phyloP scores from a whole-genome alignment of 2,797 vertebrate genomes.

The Melanotaenia boesemani region DNA sequence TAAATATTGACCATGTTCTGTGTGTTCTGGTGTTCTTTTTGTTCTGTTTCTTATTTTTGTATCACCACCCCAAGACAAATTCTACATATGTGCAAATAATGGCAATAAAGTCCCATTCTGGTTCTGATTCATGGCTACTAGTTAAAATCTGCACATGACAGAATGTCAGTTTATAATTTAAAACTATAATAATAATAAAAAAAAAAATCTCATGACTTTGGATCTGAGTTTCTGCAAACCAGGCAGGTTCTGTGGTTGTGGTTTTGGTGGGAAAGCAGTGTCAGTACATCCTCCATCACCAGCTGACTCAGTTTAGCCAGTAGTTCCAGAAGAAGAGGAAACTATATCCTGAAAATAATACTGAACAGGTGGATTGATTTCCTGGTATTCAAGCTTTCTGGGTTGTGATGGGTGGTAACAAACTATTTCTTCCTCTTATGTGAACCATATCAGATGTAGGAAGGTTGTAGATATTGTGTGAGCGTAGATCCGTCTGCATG shows the following conservation, averaged over 20 bases:
- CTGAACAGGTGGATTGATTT: slow-evolving; percentile 30
- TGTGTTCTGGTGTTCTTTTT: no score
- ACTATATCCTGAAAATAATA: slow-evolving; percentile 19
- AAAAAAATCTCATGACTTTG: slow-evolving; percentile 2
- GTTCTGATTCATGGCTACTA: background rate
- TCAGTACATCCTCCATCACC: slow-evolving; percentile 15
- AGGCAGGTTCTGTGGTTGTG: slow-evolving; percentile 22
- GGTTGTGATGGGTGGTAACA: slow-evolving; percentile 15
- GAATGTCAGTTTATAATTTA: slow-evolving; percentile 3
- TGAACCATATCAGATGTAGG: slow-evolving; percentile 11
- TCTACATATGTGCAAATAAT: no score
- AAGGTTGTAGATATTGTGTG: slow-evolving; percentile 21
- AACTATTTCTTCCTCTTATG: background rate
- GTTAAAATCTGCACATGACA: slow-evolving; percentile 14
- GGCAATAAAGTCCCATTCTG: no score
- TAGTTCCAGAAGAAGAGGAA: background rate
- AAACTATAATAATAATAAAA: background rate
- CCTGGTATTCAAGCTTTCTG: slow-evolving; percentile 9
- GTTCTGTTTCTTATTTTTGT: no score
- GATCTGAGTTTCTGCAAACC: slow-evolving; percentile 21
- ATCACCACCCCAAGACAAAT: no score
- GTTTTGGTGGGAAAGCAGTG: slow-evolving; percentile 18
- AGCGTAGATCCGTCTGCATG: slow-evolving; percentile 26
- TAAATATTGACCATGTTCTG: no score
- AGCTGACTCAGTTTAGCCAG: slow-evolving; percentile 30